Evolutionary conservation across 2,797 vertebrate species (phyloP).

Genomic region (Gallinago nigripennis): DNA sequence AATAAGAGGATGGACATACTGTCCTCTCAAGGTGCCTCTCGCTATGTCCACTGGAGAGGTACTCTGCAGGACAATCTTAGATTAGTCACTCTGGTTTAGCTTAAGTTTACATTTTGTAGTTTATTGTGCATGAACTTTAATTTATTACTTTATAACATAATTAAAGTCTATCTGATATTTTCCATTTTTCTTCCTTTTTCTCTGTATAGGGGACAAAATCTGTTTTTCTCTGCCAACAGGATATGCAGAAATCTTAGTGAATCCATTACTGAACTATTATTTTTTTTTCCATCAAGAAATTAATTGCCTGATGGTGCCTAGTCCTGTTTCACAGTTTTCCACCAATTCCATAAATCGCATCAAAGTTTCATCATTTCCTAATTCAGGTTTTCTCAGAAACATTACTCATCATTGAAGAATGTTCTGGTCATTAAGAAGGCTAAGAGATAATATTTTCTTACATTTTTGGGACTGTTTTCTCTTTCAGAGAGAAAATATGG

Average conservation of each 20-base stretch:
- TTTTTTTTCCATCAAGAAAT: not conserved
- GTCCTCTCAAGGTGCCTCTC: not conserved
- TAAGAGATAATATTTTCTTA: conserved; percentile 51
- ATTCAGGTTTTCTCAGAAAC: conserved; percentile 49
- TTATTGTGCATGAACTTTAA: not conserved
- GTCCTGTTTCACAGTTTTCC: conserved; percentile 6
- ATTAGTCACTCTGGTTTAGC: not conserved
- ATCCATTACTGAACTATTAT: not conserved
- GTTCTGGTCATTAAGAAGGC: conserved; percentile 34
- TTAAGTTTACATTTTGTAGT: not conserved
- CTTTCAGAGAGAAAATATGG: conserved; percentile 17
- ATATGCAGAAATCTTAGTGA: not conserved
- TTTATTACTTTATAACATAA: not conserved
- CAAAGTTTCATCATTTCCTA: conserved; percentile 45
- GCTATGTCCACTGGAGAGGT: not conserved
- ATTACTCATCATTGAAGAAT: conserved; percentile 33
- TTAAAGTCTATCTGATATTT: not conserved
- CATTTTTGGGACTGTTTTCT: conserved; percentile 54
- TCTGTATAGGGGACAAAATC: not conserved
- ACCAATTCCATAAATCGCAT: conserved; percentile 43
- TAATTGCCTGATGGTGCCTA: not conserved
- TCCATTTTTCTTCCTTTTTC: not conserved
- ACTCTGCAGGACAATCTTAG: not conserved
- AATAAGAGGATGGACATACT: not conserved
- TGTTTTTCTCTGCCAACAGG: not conserved